Base-by-base conservation (phyloP, 2,888 invertebrate species). In the Suillia variegata region DNA sequence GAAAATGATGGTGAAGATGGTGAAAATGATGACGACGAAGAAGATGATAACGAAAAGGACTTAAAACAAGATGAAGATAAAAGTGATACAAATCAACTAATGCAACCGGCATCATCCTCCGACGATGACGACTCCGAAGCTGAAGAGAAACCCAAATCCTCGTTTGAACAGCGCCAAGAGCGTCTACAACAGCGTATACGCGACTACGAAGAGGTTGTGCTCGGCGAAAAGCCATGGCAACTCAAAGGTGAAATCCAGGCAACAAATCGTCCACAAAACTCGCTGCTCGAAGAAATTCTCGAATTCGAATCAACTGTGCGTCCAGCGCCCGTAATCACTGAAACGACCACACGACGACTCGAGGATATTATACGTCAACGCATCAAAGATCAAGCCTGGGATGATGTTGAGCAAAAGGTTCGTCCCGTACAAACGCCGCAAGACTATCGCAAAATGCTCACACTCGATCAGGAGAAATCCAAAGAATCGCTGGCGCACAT, bases 311-410 rank as follows among this genome's bases (percentile, higher is more conserved):
- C 92, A 21, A 90, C 90, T 0, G 85, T 89, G 1, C 85, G 93
- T 73, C 93, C 94, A 58, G 91, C 96, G 2, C 97, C 97, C 1
- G 86, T 94, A 1, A 94, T 98, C 49, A 98, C 97, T 0, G 94
- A 96, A 77, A 89, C 96, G 78, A 93, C 94, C 0, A 95, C 95
- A 1, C 74, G 89, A 3, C 90, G 88, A 49, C 82, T 99, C 49
- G 98, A 98, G 82, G 93, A 94, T 67, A 88, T 98, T 13, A 95
- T 98, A n/a, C 87, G 84, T 66, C 93, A 91, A 75, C 86, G 98
- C 71, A 93, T 98, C 33, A 96, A 94, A 82, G 96, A 98, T 75
- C 88, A 92, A 84, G 90, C 91, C 0, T 98, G 93, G 89, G 97
- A 98, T 79, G 96, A 98, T 81, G 96, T 97, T 0, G 89, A 89